A percentile compares a stretch with the other conserved stretches of the same genome.
phyloP scores from a whole-genome alignment of 1,140 invertebrate genomes.

The Acromyrmex echinatior region DNA sequence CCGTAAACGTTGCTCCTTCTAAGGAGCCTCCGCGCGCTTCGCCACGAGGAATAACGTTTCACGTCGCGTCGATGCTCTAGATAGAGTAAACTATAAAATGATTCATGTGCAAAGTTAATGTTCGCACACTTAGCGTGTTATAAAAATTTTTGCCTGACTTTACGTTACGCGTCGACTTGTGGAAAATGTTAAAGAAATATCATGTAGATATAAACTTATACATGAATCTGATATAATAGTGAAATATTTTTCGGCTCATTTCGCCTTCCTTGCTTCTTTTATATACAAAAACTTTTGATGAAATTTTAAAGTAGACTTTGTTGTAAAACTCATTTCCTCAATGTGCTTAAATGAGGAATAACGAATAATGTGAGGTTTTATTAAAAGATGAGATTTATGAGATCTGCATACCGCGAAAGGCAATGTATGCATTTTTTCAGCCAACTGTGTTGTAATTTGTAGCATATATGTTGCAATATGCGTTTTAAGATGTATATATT shows the following conservation, averaged over 20 bases:
- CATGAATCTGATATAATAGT: neutral
- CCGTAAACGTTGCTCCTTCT: conserved; percentile 40
- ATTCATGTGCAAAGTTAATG: conserved; percentile 12
- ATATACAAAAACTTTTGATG: neutral
- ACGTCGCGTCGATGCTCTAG: neutral
- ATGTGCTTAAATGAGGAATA: too few species aligned
- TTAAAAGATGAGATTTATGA: conserved; percentile 27
- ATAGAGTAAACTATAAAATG: neutral
- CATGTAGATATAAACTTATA: too few species aligned
- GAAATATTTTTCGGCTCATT: neutral
- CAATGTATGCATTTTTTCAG: neutral
- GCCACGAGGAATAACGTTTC: conserved; percentile 20
- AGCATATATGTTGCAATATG: neutral
- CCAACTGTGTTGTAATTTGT: conserved; percentile 20
- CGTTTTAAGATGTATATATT: neutral
- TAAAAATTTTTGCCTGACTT: neutral
- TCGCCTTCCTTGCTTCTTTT: too few species aligned
- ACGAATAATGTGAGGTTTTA: neutral
- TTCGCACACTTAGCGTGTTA: neutral
- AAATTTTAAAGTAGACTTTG: neutral
- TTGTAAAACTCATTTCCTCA: neutral
- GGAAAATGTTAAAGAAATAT: neutral
- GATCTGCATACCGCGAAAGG: neutral
- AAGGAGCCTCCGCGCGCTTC: neutral
- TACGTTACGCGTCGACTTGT: neutral